These are phyloP conservation scores for Busseola fusca DNA, from an alignment of 2,888 invertebrate genomes.

Conservation along the genomic window DNA sequence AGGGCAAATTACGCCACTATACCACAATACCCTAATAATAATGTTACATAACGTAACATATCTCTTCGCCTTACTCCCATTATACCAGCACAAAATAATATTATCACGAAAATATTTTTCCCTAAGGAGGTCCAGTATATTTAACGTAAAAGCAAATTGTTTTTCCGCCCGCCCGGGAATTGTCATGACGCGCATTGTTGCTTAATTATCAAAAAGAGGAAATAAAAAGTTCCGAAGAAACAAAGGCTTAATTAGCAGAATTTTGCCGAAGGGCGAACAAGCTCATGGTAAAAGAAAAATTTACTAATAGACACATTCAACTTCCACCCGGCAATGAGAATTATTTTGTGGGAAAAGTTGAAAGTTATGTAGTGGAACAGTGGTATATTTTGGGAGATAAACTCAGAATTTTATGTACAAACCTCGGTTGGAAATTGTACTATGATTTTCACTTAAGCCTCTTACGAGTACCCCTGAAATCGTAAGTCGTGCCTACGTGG, in stretches of 20 bases:
- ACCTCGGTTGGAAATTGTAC: conserved; percentile 68
- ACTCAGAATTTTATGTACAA: conserved; percentile 60
- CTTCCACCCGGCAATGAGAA: conserved; percentile 7
- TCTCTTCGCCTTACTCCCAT: conserved; percentile 7
- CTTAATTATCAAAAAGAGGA: conserved; percentile 57
- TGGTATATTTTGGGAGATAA: conserved; percentile 45
- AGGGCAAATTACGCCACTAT: neutral
- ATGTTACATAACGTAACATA: conserved; percentile 8
- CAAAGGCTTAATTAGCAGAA: conserved; percentile 60
- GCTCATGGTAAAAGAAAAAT: conserved; percentile 43
- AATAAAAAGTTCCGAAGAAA: conserved; percentile 53
- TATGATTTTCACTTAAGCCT: conserved; percentile 75
- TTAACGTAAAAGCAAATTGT: conserved; percentile 43
- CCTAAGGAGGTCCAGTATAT: conserved; percentile 17
- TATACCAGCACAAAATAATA: conserved; percentile 17
- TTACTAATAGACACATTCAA: conserved; percentile 45
- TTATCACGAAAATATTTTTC: conserved; percentile 14
- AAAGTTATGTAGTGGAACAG: conserved; percentile 32
- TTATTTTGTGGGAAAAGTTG: conserved; percentile 23
- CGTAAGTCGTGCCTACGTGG: conserved; percentile 73
- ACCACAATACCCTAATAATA: neutral
- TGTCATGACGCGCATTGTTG: conserved; percentile 43
- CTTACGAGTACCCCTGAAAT: conserved; percentile 69
- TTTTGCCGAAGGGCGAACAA: conserved; percentile 47
- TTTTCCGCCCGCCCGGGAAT: conserved; percentile 36